phyloP scores from a whole-genome alignment of 2,113 vertebrate genomes.

The Chaenogobius annularis region DNA sequence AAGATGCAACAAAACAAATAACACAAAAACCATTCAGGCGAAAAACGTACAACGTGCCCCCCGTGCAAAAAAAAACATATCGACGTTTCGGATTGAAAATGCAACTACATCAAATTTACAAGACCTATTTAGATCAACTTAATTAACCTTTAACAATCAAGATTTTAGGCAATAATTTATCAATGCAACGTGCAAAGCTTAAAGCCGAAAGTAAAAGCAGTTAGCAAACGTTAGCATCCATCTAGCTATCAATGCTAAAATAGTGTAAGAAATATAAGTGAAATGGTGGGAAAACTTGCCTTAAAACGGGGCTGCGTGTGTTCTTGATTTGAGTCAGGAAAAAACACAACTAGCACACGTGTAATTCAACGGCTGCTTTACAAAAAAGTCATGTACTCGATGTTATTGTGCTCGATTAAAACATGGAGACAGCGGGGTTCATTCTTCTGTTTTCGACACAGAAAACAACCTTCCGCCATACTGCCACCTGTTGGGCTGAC shows the following conservation, averaged over 20 bases:
- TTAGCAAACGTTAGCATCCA: constrained; percentile 15
- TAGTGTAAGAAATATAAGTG: not conserved
- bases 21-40: not conserved
- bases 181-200: no score
- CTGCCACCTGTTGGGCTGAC: not conserved
- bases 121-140: not conserved
- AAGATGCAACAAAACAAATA: no score
- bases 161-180: not conserved
- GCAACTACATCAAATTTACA: not conserved
- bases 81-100: not conserved
- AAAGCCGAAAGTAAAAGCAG: constrained; percentile 3
- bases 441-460: not conserved
- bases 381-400: constrained; percentile 1
- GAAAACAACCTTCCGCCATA: not conserved
- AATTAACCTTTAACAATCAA: not conserved
- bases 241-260: constrained; percentile 29
- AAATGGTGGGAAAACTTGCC: constrained; percentile 33
- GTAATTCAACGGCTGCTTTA: not conserved
- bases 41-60: not conserved
- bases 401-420: not conserved
- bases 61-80: not conserved
- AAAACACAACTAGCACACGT: not conserved
- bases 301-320: not conserved
- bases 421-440: not conserved
- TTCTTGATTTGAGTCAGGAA: not conserved